Evolutionary conservation across 2,888 invertebrate genomes (phyloP).

Genomic region (Trichopoda pennipes): DNA sequence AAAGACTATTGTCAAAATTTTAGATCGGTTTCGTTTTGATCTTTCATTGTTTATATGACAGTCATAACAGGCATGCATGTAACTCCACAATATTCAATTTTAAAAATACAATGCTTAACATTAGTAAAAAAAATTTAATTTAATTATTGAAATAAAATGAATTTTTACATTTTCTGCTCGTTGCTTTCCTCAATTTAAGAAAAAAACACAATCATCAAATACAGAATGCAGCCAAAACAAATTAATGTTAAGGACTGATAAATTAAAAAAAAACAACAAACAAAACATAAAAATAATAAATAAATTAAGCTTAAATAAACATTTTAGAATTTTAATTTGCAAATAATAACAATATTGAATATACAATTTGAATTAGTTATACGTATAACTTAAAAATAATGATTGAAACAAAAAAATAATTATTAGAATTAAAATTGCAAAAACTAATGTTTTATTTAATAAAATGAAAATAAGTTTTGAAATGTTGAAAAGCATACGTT

Average conservation of each 20-base stretch:
- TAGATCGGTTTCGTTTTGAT: background rate
- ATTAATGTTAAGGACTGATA: constrained; percentile 49
- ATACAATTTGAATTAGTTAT: constrained; percentile 59
- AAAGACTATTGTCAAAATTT: constrained; percentile 2
- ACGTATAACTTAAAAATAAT: constrained; percentile 57
- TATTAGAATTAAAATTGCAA: constrained; percentile 56
- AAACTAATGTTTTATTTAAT: constrained; percentile 64
- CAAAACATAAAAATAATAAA: constrained; percentile 16
- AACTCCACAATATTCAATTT: constrained; percentile 27
- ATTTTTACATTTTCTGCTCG: constrained; percentile 42
- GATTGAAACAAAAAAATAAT: constrained; percentile 36
- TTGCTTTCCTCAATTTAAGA: constrained; percentile 12
- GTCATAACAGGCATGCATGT: constrained; percentile 29
- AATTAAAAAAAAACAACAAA: constrained; percentile 7
- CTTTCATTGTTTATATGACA: constrained; percentile 4
- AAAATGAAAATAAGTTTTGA: constrained; percentile 46
- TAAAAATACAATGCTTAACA: constrained; percentile 45
- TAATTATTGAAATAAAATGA: constrained; percentile 43
- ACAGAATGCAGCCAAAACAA: constrained; percentile 47
- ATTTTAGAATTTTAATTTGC: constrained; percentile 58
- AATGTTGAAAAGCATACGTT: constrained; percentile 27
- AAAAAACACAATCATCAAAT: constrained; percentile 14
- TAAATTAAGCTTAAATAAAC: constrained; percentile 48
- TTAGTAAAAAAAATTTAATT: constrained; percentile 31
- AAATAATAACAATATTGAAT: constrained; percentile 44